These are phyloP conservation scores for Hololepta plana DNA, from an alignment of 2,888 invertebrate species.

Conservation along the genomic window DNA sequence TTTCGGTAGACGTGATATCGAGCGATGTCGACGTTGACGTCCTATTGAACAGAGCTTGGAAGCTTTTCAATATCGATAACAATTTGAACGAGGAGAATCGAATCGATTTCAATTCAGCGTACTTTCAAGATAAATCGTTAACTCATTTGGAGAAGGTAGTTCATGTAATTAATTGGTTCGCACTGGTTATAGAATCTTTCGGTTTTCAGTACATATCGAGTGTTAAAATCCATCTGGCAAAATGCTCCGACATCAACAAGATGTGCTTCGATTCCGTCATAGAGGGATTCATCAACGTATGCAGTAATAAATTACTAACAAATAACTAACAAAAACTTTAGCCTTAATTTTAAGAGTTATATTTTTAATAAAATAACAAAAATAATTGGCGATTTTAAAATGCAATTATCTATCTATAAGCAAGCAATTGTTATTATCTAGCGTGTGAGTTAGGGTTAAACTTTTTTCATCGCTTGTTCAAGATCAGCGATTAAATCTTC, in stretches of 20 bases:
- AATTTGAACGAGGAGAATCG: constrained; percentile 16
- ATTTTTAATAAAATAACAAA: too few species aligned
- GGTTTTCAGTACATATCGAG: constrained; percentile 35
- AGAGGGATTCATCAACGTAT: too few species aligned
- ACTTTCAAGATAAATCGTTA: constrained; percentile 32
- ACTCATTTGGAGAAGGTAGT: constrained; percentile 38
- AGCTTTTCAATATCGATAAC: constrained; percentile 17
- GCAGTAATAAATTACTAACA: too few species aligned
- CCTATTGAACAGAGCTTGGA: constrained; percentile 25
- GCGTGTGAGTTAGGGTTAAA: constrained; percentile 4
- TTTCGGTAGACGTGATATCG: constrained; percentile 29
- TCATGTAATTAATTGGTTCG: background rate
- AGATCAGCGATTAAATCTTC: constrained; percentile 76
- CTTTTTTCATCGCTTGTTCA: constrained; percentile 52
- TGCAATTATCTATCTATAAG: background rate
- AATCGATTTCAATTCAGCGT: constrained; percentile 25
- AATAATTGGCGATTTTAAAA: too few species aligned
- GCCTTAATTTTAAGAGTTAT: too few species aligned
- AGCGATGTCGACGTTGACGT: constrained; percentile 18
- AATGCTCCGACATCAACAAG: constrained; percentile 19
- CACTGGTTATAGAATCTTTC: constrained; percentile 5
- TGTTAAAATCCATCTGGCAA: constrained; percentile 32
- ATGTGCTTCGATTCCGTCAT: too few species aligned
- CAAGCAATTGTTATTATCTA: background rate
- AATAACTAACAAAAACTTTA: too few species aligned